Evolutionary conservation across 2,113 vertebrate genomes (phyloP).

Genomic region (Epinephelus lanceolatus): DNA sequence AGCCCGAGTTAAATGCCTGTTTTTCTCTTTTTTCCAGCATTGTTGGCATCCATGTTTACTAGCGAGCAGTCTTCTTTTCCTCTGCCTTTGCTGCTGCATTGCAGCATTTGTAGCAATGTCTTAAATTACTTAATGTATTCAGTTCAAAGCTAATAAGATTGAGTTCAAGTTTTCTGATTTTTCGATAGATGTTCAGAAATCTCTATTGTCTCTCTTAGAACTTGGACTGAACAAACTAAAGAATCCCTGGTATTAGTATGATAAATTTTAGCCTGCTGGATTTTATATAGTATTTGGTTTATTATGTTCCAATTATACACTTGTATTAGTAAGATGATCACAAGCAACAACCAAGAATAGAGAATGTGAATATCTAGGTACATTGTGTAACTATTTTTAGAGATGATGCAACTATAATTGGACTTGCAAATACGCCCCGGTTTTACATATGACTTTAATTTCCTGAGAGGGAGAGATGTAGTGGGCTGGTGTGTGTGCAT

Average conservation of each 20-base stretch:
- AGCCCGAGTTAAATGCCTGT: not conserved
- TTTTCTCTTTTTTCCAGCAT: not conserved
- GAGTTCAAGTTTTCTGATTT: not conserved
- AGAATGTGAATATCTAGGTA: not conserved
- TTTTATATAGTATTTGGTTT: no score
- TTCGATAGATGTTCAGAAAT: no score
- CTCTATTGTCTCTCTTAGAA: not conserved
- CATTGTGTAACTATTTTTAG: conserved; percentile 27
- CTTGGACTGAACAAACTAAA: not conserved
- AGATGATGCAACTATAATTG: conserved; percentile 17
- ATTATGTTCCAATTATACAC: not conserved
- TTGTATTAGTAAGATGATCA: not conserved
- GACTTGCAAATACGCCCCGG: conserved; percentile 10
- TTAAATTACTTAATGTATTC: not conserved
- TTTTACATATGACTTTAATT: conserved; percentile 25
- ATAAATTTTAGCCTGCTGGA: no score
- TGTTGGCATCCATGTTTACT: not conserved
- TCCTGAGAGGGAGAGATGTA: not conserved
- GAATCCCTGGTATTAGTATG: not conserved
- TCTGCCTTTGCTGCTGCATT: not conserved
- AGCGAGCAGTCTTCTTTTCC: not conserved
- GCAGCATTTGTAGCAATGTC: not conserved
- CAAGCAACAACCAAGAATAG: not conserved
- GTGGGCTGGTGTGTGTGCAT: not conserved
- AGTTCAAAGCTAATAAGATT: not conserved